Evolutionary conservation across 2,888 invertebrate species (phyloP), one percentile per base, ranked within the genome.

Genomic region (Melanostoma mellinum): DNA sequence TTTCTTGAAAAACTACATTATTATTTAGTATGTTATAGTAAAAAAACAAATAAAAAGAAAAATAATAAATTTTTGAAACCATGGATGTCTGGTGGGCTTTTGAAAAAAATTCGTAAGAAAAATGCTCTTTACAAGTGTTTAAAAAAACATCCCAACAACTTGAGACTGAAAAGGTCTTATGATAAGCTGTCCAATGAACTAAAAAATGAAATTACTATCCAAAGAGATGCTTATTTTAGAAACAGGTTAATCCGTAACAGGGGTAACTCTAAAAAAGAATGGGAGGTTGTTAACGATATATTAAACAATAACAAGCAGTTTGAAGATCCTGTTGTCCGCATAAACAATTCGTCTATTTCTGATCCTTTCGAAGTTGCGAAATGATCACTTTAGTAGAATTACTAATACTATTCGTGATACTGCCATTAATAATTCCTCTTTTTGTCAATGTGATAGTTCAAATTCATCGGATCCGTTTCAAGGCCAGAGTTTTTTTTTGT

Each of bases 221-320:
- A 46, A 35, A 63, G 36, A 30, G 32, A 46, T 53, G 36, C 35
- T 9, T 53, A 53, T 53, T 53, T 53, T 53, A 52, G 5, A 6
- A 53, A 36, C 3, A 53, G 6, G 1, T 10, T 53, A 36, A 0
- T 36, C 9, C 9, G 33, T 33, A 52, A 52, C n/a, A 30, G 3
- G 6, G 52, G 33, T 9, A 33, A 9, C n/a, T 52, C 52, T 6
- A 52, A 52, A 63, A 36, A 52, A n/a, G 50, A 52, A 52, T 65
- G 63, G 63, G 30, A 38, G 48, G 52, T 52, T 65, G 53, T 67
- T 4, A 67, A 67, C 40, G 53, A 44, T 8, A 53, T 67, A 53
- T 67, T 67, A 35, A 67, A 67, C 33, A 67, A 53, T 42, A 53
- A 50, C 6, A 55, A 52, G 55, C 3, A 6, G 10, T 6, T 36